Percentiles rank a stretch among this genome's conserved stretches.
phyloP scores from a whole-genome alignment of 1,140 invertebrate species.

The Zaprionus tsacasi region DNA sequence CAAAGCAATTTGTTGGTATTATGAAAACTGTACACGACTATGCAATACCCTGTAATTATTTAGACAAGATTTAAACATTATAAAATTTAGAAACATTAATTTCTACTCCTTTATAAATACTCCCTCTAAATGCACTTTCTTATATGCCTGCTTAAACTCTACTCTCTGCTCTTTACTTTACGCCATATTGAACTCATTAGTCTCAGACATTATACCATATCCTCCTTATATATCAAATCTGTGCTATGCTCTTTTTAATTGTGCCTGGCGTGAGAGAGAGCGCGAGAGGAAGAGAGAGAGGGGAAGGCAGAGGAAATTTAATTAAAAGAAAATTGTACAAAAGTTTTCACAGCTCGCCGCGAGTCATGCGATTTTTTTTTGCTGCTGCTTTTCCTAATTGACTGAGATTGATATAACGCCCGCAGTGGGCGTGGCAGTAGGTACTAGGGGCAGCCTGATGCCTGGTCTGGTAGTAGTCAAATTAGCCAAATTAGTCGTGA shows the following conservation, averaged over 20 bases:
- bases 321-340: conserved; percentile 62
- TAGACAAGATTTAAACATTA: too few species aligned
- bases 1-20: conserved; percentile 38
- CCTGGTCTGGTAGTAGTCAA: conserved; percentile 38
- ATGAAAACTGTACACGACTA: not conserved
- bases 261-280: not conserved
- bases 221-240: not conserved
- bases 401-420: conserved; percentile 65
- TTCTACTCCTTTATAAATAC: not conserved
- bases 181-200: not conserved
- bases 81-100: not conserved
- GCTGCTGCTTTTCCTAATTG: conserved; percentile 61
- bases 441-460: not conserved
- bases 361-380: not conserved
- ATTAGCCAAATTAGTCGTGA: conserved; percentile 77
- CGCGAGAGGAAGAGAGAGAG: not conserved
- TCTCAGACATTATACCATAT: not conserved
- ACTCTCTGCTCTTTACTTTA: not conserved
- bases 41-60: conserved; percentile 6
- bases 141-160: not conserved
- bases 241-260: not conserved
- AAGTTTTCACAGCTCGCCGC: conserved; percentile 21
- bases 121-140: not conserved
- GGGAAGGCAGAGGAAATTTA: conserved; percentile 28
- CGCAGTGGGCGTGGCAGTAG: too few species aligned